These are phyloP conservation scores for Hippopotamus amphibius DNA, from an alignment of 2,113 vertebrate genomes.

Conservation along the genomic window DNA sequence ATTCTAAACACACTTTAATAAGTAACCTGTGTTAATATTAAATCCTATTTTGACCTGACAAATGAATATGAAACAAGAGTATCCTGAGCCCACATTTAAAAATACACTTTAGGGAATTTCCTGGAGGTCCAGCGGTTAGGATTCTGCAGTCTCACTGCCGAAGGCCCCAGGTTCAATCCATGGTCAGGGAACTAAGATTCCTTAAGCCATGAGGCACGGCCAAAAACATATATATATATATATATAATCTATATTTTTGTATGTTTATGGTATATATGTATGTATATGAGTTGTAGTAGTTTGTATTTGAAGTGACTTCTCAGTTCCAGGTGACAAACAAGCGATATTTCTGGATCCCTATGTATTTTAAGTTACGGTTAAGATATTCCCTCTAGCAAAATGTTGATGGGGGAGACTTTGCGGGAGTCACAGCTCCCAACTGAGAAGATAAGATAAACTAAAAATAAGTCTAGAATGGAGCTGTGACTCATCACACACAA, in stretches of 20 bases:
- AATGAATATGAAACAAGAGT: background rate
- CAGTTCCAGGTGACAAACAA: background rate
- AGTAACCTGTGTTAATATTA: background rate
- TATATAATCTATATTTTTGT: no score
- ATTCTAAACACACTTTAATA: background rate
- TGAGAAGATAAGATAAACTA: slow-evolving; percentile 3
- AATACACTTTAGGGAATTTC: background rate
- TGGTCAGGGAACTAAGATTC: background rate
- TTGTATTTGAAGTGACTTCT: slow-evolving; percentile 9
- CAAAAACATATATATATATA: background rate
- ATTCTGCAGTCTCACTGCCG: background rate
- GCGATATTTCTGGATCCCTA: background rate
- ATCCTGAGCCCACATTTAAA: background rate
- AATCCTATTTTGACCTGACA: background rate
- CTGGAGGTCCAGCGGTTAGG: background rate
- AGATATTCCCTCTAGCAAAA: background rate
- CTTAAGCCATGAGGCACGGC: background rate
- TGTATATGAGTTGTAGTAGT: background rate
- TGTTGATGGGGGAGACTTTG: background rate
- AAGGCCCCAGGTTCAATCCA: background rate
- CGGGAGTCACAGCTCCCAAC: background rate
- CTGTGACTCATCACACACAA: background rate
- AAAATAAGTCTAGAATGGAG: slow-evolving; percentile 38
- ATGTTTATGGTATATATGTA: no score
- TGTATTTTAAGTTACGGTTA: background rate